Percentiles rank a stretch among this genome's conserved stretches.
phyloP scores from a whole-genome alignment of 2,797 vertebrate species.

The Hydrocynus forskahlii region DNA sequence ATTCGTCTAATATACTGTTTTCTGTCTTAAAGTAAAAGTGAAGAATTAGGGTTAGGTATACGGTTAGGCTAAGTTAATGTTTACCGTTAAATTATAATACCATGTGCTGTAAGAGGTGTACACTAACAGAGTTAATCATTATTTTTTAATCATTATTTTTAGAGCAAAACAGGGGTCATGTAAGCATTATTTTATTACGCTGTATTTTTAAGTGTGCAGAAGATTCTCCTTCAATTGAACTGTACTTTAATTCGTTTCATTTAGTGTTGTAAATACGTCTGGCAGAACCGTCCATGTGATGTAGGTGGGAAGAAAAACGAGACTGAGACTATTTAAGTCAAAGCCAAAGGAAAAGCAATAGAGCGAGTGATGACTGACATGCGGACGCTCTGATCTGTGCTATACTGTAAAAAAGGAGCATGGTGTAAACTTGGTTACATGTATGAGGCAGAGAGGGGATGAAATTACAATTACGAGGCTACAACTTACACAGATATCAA shows the following conservation, averaged over 20 bases:
- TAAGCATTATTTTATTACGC: constrained; percentile 8
- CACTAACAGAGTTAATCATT: constrained; percentile 31
- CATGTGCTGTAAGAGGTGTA: constrained; percentile 40
- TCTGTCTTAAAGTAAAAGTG: constrained; percentile 25
- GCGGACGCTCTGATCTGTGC: neutral
- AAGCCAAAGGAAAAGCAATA: constrained; percentile 52
- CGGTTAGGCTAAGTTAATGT: constrained; percentile 35
- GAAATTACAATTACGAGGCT: too few species aligned
- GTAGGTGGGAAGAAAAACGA: constrained; percentile 14
- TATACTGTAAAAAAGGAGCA: constrained; percentile 16
- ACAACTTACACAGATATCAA: too few species aligned
- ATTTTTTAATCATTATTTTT: constrained; percentile 47
- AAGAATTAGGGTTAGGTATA: constrained; percentile 28
- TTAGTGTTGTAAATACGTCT: constrained; percentile 49
- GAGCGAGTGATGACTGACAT: constrained; percentile 11
- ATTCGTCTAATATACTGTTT: neutral
- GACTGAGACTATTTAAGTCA: constrained; percentile 4
- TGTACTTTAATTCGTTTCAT: constrained; percentile 37
- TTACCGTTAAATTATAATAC: constrained; percentile 30
- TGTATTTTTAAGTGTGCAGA: constrained; percentile 31
- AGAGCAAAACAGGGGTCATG: neutral
- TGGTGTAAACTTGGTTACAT: constrained; percentile 28
- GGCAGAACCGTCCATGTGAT: constrained; percentile 6
- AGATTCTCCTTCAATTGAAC: constrained; percentile 12
- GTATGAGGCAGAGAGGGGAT: constrained; percentile 23